These are phyloP conservation scores for Augiades crinisus DNA, from an alignment of 2,888 invertebrate genomes.

Conservation along the genomic window DNA sequence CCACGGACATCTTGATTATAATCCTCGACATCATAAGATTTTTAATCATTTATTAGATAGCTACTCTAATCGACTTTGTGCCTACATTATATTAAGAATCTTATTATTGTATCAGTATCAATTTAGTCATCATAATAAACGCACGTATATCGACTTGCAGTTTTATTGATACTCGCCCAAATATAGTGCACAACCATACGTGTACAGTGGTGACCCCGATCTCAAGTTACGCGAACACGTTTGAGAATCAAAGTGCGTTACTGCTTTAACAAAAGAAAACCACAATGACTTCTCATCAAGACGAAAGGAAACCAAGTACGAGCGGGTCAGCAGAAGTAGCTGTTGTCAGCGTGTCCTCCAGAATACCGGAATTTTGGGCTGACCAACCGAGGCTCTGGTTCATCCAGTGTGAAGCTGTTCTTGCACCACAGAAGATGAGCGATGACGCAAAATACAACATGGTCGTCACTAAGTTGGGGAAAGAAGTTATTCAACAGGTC, in stretches of 20 bases:
- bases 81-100: too few species aligned
- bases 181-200: not conserved
- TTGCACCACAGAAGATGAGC: slow-evolving; percentile 30
- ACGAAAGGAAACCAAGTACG: not conserved
- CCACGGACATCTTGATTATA: too few species aligned
- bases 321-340: not conserved
- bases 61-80: too few species aligned
- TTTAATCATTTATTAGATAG: too few species aligned
- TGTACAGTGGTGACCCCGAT: not conserved
- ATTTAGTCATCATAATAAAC: not conserved
- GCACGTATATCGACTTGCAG: too few species aligned
- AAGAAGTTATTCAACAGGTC: slow-evolving; percentile 20
- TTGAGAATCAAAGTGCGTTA: not conserved
- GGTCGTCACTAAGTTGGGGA: slow-evolving; percentile 28
- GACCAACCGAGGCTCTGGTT: slow-evolving; percentile 36
- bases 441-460: slow-evolving; percentile 30
- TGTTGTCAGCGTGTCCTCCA: slow-evolving; percentile 21
- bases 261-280: not conserved
- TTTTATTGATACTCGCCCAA: not conserved
- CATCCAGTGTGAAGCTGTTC: slow-evolving; percentile 29
- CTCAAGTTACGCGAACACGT: not conserved
- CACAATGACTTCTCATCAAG: not conserved
- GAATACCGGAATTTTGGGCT: slow-evolving; percentile 36
- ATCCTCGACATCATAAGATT: too few species aligned
- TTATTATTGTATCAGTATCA: not conserved